Evolutionary conservation across 2,797 vertebrate species (phyloP), one percentile per base, ranked within the genome.

Genomic region (Tamandua tetradactyla): DNA sequence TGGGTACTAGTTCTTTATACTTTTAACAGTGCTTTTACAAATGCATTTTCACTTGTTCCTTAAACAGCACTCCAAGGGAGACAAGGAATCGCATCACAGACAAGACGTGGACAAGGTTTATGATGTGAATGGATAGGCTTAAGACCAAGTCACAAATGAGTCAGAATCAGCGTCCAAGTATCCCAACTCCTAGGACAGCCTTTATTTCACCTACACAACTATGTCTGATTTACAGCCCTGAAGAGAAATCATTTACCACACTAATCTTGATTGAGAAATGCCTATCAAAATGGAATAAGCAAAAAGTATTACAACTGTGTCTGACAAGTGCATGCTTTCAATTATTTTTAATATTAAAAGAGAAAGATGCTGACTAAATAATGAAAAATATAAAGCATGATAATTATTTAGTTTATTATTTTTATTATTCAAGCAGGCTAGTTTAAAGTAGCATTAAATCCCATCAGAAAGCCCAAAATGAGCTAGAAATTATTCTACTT

Each of bases 381-480:
- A 89, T 47, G 23, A 89, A 84, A 92, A 47, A 22, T 40, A 47
- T 87, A 88, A 80, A 25, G 23, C 49, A 68, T 61, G 25, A 80
- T 52, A 59, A 44, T 80, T 49, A 57, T 66, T 71, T 49, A 64
- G 57, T 37, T 72, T 47, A 47, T 47, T 47, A 47, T 13, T 47
- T 47, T 47, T 47, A 47, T 47, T 47, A 47, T 64, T 71, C 74
- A 66, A 94, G 14, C 18, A 85, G 66, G 22, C 25, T 90, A 64
- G 10, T 64, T 90, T 81, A 80, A 91, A 27, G 47, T 66, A 83
- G 49, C 88, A 91, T 66, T 87, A 71, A 87, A 71, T 76, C 55
- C 40, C 78, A 57, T 57, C 47, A 78, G 44, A 69, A 82, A 3
- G 47, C 40, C 82, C 64, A 78, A 40, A 87, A 40, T 64, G 55